phyloP scores from a whole-genome alignment of 2,113 vertebrate genomes.

The Camelus dromedarius region DNA sequence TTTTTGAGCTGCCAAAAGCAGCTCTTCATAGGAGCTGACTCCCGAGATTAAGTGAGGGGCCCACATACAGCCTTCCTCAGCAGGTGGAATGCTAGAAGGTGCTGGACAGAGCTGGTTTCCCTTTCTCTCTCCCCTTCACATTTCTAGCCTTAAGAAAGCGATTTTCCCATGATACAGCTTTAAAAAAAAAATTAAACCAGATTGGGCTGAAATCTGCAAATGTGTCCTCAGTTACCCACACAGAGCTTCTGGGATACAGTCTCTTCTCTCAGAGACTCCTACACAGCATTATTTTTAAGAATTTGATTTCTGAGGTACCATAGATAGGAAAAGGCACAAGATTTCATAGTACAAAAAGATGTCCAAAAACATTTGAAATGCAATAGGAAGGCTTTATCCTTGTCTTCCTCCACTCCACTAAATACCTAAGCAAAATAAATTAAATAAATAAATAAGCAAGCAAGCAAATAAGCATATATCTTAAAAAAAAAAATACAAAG shows the following conservation, averaged over 20 bases:
- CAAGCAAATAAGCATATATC: not conserved
- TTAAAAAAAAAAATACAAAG: not conserved
- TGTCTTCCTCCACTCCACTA: not conserved
- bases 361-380: conserved; percentile 52
- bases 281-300: conserved; percentile 80
- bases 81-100: not conserved
- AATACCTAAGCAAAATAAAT: not conserved
- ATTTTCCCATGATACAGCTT: conserved; percentile 54
- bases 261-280: conserved; percentile 73
- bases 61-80: not conserved
- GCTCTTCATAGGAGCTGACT: conserved; percentile 45
- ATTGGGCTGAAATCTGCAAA: conserved; percentile 75
- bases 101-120: not conserved
- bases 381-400: conserved; percentile 14
- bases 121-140: not conserved
- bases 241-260: conserved; percentile 74
- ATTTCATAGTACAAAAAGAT: conserved; percentile 60
- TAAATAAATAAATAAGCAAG: too few species aligned
- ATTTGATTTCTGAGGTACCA: conserved; percentile 73
- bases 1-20: conserved; percentile 20
- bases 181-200: conserved; percentile 69
- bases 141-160: conserved; percentile 5
- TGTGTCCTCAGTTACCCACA: conserved; percentile 83
- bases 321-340: conserved; percentile 64
- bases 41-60: not conserved